Evolutionary conservation across 1,140 invertebrate genomes (phyloP), one percentile per base, ranked within the genome.

Genomic region (Brachionus calyciflorus): DNA sequence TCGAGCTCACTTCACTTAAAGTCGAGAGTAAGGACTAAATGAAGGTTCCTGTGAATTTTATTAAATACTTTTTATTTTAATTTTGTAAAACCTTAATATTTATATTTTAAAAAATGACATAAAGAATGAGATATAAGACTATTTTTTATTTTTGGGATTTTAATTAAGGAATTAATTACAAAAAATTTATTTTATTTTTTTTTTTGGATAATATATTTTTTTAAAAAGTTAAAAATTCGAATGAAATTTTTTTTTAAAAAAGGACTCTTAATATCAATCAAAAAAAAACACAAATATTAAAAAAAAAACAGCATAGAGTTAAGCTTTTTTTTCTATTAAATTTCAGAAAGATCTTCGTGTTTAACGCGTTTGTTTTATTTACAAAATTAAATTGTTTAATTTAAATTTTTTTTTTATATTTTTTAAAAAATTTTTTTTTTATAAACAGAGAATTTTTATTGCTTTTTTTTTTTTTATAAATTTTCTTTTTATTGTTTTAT

Each of bases 1-100:
- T 65, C 19, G 60, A 65, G 24, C 24, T 65, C 17, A 65, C 60
- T 65, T 65, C 60, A 1, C 40, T 65, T 21, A 65, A 65, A 44
- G 60, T 65, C 40, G 60, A 65, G 26, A 65, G 60, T 37, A 65
- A 65, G 40, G 60, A 65, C 40, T 65, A 65, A 55, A 65, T 17
- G 12, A 19, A 60, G 19, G 4, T 9, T 37, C 55, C 55, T 60
- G 55, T 60, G 55, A 60, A 33, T 14, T 10, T 28, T 28, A 26
- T 26, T 26, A 14, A 26, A 24, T 53, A 24, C 12, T 53, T 53
- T 53, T 53, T 2, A 24, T 26, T 53, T 49, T 49, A 19, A n/a
- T 5, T 48, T 48, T 48, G 14, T 48, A 48, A n/a, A 6, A 6
- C 33, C 53, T 55, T 28, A 28, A 28, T 55, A 55, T 55, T 28